Evolutionary conservation across 1,140 invertebrate species (phyloP), one percentile per base, ranked within the genome.

Genomic region (Eueides isabella): DNA sequence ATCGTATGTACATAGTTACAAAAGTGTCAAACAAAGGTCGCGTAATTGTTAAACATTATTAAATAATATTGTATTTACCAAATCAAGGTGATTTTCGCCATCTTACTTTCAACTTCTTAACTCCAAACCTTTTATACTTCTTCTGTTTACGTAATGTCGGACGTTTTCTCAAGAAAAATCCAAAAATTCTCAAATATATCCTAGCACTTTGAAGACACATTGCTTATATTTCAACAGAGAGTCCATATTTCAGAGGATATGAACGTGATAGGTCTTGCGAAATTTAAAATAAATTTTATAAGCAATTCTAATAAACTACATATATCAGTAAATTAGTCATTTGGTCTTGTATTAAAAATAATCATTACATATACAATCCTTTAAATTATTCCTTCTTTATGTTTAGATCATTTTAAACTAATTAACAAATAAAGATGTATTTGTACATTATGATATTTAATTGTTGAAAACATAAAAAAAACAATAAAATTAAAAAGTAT

Each of bases 51-150:
- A 35, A 35, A 31, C 7, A 7, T 31, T 31, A 31, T 31, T 68
- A 61, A 67, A 38, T 33, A 72, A 77, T 55, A 63, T 72, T n/a
- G 64, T 38, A 74, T 35, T 85, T 87, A 91, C 89, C 85, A 85
- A 63, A 81, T 84, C 68, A 91, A 31, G 73, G 78, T 64, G 69
- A 61, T 72, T 80, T 81, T 64, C 83, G 85, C 89, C 89, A 91
- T 91, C 77, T 79, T 77, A 86, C 81, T 75, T 78, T 84, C 5
- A 83, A 23, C 48, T 83, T 85, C 48, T 82, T 86, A 44, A 76
- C 70, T 63, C 82, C 83, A 79, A 91, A 88, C 61, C 81, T 86
- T 77, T 82, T 88, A 72, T 90, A 89, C 30, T 90, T 91, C 64
- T 80, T 87, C 72, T 81, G 77, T n/a, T 76, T 79, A 16, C 72